Evolutionary conservation across 1,140 invertebrate species (phyloP).

Genomic region (Drosophila biarmipes): DNA sequence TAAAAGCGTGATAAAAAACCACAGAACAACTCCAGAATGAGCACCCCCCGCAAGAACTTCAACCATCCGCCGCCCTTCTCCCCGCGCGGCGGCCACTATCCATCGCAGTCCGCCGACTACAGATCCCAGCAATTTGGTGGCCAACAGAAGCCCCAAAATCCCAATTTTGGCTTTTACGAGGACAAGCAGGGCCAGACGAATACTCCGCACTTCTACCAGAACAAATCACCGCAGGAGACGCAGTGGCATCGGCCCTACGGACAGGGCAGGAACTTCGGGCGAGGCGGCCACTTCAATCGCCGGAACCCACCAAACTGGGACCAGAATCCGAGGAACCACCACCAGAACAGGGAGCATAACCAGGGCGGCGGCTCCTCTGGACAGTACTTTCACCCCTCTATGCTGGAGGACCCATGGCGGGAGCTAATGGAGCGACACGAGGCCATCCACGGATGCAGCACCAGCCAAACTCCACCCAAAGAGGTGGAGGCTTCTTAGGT

Average conservation of each 20-base stretch:
- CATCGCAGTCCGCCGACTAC: conserved; percentile 58
- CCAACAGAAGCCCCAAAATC: conserved; percentile 21
- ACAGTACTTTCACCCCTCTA: conserved; percentile 69
- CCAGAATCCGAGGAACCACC: conserved; percentile 10
- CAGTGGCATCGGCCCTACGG: conserved; percentile 33
- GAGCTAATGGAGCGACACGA: conserved; percentile 67
- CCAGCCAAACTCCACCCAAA: neutral
- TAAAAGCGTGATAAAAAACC: neutral
- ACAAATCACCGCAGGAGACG: conserved; percentile 36
- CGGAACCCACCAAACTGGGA: conserved; percentile 24
- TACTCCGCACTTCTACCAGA: conserved; percentile 65
- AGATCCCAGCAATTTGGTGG: conserved; percentile 61
- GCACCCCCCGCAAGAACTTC: conserved; percentile 50
- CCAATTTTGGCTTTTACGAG: conserved; percentile 41
- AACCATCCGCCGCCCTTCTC: conserved; percentile 45
- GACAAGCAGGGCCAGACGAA: conserved; percentile 35
- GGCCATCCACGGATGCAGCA: conserved; percentile 48
- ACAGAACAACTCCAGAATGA: conserved; percentile 17
- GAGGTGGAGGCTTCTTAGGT: conserved; percentile 2
- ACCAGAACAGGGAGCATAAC: conserved; percentile 13
- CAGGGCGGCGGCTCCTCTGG: conserved; percentile 4
- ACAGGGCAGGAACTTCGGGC: conserved; percentile 22
- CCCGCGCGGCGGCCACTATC: conserved; percentile 47
- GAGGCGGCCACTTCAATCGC: conserved; percentile 37
- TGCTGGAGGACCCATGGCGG: conserved; percentile 78